phyloP scores from a whole-genome alignment of 2,797 vertebrate genomes.

The Onychomys arenicola region DNA sequence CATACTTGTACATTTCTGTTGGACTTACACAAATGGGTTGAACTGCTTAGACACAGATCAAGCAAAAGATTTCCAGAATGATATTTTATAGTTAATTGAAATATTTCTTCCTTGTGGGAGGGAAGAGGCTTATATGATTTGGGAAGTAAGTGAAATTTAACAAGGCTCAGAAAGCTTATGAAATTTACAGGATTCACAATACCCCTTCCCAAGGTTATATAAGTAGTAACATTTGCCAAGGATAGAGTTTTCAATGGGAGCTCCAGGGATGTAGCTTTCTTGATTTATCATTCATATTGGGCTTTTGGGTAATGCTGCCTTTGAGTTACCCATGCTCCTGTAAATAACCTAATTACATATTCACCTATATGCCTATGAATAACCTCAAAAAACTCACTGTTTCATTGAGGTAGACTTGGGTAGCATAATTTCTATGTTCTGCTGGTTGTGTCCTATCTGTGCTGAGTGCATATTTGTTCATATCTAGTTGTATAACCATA shows the following conservation, averaged over 20 bases:
- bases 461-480: not conserved
- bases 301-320: not conserved
- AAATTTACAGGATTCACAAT: not conserved
- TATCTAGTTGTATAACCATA: not conserved
- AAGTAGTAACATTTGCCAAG: not conserved
- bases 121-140: not conserved
- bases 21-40: not conserved
- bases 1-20: conserved; percentile 15
- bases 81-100: not conserved
- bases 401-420: not conserved
- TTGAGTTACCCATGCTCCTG: not conserved
- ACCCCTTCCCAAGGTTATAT: not conserved
- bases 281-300: not conserved
- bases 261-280: not conserved
- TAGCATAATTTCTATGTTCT: not conserved
- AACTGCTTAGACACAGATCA: not conserved
- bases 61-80: conserved; percentile 19
- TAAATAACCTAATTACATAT: not conserved
- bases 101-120: not conserved
- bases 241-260: not conserved
- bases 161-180: not conserved
- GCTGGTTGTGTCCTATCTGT: not conserved
- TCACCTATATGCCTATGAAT: not conserved
- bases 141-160: not conserved
- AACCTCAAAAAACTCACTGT: not conserved